phyloP scores from a whole-genome alignment of 2,113 vertebrate genomes.

The Apodemus sylvaticus region DNA sequence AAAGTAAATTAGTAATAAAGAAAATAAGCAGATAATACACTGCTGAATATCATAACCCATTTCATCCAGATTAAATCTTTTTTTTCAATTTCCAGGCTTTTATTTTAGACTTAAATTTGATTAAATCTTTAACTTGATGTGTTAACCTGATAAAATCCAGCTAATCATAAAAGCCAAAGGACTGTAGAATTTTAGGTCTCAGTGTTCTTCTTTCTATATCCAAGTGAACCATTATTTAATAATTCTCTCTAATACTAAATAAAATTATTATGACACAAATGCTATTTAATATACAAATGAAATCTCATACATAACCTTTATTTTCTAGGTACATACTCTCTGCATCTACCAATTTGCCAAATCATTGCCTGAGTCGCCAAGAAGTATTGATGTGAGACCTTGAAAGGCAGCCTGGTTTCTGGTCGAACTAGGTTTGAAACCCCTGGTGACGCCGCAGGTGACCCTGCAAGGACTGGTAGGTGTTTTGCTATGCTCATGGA shows the following conservation, averaged over 20 bases:
- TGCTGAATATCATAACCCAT: not conserved
- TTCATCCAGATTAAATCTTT: no score
- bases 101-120: no score
- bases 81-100: no score
- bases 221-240: not conserved
- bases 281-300: not conserved
- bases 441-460: no score
- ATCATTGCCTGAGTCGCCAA: not conserved
- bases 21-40: not conserved
- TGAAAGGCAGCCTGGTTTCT: no score
- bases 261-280: not conserved
- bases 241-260: not conserved
- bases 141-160: not conserved
- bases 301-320: not conserved
- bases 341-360: not conserved
- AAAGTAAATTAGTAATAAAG: not conserved
- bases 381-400: not conserved
- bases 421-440: no score
- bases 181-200: not conserved
- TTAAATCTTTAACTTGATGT: not conserved
- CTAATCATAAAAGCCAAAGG: not conserved
- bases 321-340: not conserved
- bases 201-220: not conserved
- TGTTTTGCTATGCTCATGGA: no score
- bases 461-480: no score